Base-by-base conservation (phyloP, 2,113 vertebrate species). In the Pangasianodon gigas region DNA sequence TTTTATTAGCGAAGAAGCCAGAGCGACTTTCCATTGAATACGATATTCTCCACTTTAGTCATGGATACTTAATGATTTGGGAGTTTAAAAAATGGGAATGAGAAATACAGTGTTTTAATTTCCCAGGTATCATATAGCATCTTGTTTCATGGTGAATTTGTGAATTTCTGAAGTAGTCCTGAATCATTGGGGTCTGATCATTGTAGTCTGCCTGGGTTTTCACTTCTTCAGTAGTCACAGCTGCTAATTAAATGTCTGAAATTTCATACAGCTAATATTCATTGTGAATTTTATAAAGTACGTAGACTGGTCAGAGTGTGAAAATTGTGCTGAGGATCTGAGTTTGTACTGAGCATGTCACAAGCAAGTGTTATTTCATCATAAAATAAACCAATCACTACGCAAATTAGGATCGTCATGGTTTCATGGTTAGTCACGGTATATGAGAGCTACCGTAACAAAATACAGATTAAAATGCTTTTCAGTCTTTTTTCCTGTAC, bases 1-100 rank as follows among this genome's bases (percentile, higher is more conserved):
- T 89, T 89, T 89, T 89, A 85, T 65, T 89, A 65, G 69, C 46
- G 21, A 85, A 62, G 83, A 37, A 85, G 88, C 71, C 88, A 65
- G 29, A 41, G 69, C 52, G 67, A 54, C 83, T 85, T 89, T 77
- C 67, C 67, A n/a, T 24, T 69, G 56, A 58, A 84, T 41, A 6
- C 24, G 46, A 85, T 41, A 85, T 89, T 89, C 88, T 79, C 71
- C 71, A 65, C 60, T 83, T 89, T 87, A 86, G 52, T 89, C 58
- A 83, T 26, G n/a, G 52, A 58, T 29, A 75, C 67, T 58, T 84
- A 84, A 84, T 60, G 51, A 89, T 75, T 84, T 24, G 26, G 67
- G 81, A 52, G 71, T 88, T 75, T 83, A 71, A 46, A 69, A 37
- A 81, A 54, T 26, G 7, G 37, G 51, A 60, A 75, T 32, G 67